Conservation (phyloP, 2,113 vertebrate species). For the Brachypteracias leptosomus region DNA sequence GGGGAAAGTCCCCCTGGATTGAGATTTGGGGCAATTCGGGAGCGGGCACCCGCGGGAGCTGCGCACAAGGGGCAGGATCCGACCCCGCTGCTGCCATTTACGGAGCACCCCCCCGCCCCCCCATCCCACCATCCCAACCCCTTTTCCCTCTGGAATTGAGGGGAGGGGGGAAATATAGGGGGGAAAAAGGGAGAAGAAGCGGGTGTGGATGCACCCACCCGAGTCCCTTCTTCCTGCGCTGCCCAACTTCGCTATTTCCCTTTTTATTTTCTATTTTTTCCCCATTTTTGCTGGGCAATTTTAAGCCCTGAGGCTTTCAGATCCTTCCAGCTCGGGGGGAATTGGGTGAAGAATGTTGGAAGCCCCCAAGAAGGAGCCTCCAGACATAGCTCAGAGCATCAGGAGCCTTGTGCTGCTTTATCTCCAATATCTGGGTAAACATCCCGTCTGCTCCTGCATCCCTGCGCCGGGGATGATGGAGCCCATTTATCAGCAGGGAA, state of each 20-base stretch:
- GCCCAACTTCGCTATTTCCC: neutral
- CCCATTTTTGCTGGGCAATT: neutral
- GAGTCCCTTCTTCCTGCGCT: neutral
- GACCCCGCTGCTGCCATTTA: neutral
- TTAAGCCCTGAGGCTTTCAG: neutral
- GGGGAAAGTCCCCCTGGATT: fast-evolving
- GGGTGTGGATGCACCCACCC: neutral
- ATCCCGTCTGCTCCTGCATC: slow-evolving; percentile 5
- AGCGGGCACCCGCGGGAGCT: neutral
- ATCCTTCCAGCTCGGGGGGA: neutral
- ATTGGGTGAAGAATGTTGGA: neutral
- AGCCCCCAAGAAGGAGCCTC: neutral
- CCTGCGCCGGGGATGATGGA: neutral
- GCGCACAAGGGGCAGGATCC: neutral
- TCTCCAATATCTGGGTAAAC: slow-evolving; percentile 28
- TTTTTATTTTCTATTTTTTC: neutral
- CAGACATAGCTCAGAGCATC: neutral
- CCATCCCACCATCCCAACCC: too few species aligned
- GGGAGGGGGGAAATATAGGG: neutral
- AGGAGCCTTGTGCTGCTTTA: slow-evolving; percentile 15
- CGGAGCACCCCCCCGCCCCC: too few species aligned
- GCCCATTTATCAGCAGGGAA: neutral
- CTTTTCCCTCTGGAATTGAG: neutral
- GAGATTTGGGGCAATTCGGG: neutral
- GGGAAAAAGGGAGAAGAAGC: neutral